A percentile compares a stretch with the other conserved stretches of the same genome.
Evolutionary conservation across 1,140 invertebrate genomes (phyloP).

Genomic region (Carposina sasakii): DNA sequence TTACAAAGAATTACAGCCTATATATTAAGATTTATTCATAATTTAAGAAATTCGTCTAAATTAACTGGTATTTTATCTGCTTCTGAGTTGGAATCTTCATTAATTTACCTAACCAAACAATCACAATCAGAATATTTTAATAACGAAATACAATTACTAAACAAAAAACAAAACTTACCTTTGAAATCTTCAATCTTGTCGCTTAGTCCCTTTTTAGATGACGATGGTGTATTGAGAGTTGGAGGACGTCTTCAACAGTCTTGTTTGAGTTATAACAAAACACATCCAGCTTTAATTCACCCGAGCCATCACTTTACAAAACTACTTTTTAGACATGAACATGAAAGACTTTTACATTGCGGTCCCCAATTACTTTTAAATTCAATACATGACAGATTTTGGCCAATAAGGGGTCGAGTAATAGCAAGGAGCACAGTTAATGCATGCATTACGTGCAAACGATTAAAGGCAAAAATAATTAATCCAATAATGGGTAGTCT

Average conservation of each 20-base stretch:
- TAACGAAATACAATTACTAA: background rate
- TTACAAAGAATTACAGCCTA: background rate
- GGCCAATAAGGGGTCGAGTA: background rate
- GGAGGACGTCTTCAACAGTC: constrained; percentile 4
- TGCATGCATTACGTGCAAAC: constrained; percentile 1
- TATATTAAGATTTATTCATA: constrained; percentile 2
- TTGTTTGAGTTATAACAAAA: background rate
- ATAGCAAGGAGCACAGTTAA: background rate
- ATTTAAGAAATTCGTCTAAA: background rate
- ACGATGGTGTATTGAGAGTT: constrained; percentile 1
- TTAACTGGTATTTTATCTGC: background rate
- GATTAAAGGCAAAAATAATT: constrained; percentile 1
- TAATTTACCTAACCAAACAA: background rate
- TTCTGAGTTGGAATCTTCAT: background rate
- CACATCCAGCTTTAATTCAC: constrained; percentile 8
- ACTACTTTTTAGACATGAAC: constrained; percentile 5
- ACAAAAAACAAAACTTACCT: background rate
- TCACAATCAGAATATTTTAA: background rate
- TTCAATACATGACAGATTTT: background rate
- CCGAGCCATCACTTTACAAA: constrained; percentile 9
- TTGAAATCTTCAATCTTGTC: background rate
- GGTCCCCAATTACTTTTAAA: constrained; percentile 3
- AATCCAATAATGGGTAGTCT: constrained; percentile 1
- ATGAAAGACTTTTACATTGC: background rate
- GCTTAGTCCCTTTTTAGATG: constrained; percentile 4